Conservation (phyloP, 2,888 invertebrate species). For the Leptopilina drosophilae region DNA sequence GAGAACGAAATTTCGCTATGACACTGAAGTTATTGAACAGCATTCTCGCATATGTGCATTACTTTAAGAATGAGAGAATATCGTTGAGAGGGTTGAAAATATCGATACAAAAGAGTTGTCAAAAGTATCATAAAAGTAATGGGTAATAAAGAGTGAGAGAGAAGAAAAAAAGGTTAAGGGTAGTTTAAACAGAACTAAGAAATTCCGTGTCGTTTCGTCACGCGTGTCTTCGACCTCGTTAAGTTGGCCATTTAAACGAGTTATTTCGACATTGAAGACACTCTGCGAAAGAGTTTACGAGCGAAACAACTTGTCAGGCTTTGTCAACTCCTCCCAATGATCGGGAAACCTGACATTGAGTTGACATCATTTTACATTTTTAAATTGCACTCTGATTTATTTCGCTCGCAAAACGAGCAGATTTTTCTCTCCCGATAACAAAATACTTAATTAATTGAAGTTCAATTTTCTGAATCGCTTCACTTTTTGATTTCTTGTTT, state of each 20-base stretch:
- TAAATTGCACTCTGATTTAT: not conserved
- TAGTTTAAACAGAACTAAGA: conserved; percentile 46
- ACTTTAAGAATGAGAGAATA: too few species aligned
- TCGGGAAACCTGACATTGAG: conserved; percentile 49
- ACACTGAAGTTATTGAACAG: not conserved
- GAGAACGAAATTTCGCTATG: too few species aligned
- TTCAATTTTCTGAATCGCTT: too few species aligned
- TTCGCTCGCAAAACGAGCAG: not conserved
- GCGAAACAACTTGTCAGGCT: conserved; percentile 56
- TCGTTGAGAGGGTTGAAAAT: not conserved
- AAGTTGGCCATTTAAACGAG: conserved; percentile 57
- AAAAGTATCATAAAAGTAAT: conserved; percentile 9
- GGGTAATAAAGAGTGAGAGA: conserved; percentile 8
- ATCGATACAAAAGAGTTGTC: not conserved
- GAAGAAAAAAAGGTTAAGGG: conserved; percentile 41
- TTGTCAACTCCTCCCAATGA: conserved; percentile 55
- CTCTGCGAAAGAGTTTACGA: conserved; percentile 54
- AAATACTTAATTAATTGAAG: too few species aligned
- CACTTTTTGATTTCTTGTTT: too few species aligned
- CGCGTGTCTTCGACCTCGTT: conserved; percentile 59
- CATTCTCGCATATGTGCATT: not conserved
- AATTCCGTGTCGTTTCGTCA: conserved; percentile 41
- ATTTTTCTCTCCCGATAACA: not conserved
- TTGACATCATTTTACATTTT: conserved; percentile 24
- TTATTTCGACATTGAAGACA: conserved; percentile 47